phyloP scores from a whole-genome alignment of 2,113 vertebrate species.

The Excalfactoria chinensis region DNA sequence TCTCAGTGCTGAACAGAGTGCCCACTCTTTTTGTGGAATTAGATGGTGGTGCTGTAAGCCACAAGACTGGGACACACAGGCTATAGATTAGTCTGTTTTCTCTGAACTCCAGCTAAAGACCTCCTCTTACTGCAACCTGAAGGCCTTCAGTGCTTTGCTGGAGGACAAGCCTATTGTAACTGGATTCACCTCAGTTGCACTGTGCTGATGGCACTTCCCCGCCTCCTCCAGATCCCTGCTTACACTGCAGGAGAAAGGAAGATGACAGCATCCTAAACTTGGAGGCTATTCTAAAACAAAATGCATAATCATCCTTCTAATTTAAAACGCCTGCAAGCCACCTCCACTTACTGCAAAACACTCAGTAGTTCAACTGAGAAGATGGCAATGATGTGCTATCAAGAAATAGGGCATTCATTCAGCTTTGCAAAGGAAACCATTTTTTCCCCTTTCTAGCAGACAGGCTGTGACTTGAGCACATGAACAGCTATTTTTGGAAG shows the following conservation, averaged over 20 bases:
- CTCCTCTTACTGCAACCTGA: not conserved
- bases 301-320: not conserved
- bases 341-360: not conserved
- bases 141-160: not conserved
- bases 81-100: not conserved
- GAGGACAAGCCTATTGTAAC: not conserved
- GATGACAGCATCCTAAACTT: not conserved
- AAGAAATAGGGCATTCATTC: fast-evolving
- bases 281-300: not conserved
- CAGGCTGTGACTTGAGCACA: not conserved
- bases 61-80: not conserved
- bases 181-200: not conserved
- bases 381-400: not conserved
- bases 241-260: not conserved
- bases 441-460: not conserved
- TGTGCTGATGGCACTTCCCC: not conserved
- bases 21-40: not conserved
- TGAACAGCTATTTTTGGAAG: not conserved
- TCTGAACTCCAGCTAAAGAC: not conserved
- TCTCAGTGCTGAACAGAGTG: not conserved
- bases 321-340: fast-evolving
- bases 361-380: fast-evolving
- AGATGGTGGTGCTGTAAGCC: not conserved
- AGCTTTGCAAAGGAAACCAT: not conserved
- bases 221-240: not conserved